Evolutionary conservation across 2,113 vertebrate species (phyloP).

Genomic region (Phylloscopus trochilus): DNA sequence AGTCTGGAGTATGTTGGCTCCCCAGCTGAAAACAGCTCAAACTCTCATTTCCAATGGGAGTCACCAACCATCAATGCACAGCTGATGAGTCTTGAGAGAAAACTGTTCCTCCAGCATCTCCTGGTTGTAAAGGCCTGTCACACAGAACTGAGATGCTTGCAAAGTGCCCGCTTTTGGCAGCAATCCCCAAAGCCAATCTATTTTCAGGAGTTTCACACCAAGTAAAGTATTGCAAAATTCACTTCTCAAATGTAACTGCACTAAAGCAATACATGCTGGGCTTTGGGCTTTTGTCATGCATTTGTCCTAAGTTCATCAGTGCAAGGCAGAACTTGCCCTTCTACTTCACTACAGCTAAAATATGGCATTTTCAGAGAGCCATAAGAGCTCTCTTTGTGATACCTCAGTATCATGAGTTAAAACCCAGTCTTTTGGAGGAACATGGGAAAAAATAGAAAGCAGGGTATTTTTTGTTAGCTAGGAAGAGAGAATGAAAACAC

Average conservation of each 20-base stretch:
- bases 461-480: background rate
- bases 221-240: background rate
- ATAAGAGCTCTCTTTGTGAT: background rate
- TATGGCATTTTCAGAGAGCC: background rate
- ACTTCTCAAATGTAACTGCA: fast-evolving
- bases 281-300: background rate
- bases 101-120: background rate
- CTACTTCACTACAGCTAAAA: background rate
- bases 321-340: background rate
- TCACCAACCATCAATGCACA: background rate
- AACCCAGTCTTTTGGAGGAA: background rate
- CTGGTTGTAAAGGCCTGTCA: background rate
- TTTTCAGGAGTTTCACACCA: background rate
- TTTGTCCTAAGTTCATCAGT: background rate
- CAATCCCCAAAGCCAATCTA: background rate
- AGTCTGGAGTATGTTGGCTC: background rate
- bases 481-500: background rate
- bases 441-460: no score
- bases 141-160: background rate
- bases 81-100: background rate
- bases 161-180: fast-evolving
- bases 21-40: background rate
- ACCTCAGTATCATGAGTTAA: background rate
- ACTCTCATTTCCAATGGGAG: background rate
- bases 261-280: background rate